Base-by-base conservation (phyloP, 2,888 invertebrate genomes). In the Lasioglossum pauxillum region DNA sequence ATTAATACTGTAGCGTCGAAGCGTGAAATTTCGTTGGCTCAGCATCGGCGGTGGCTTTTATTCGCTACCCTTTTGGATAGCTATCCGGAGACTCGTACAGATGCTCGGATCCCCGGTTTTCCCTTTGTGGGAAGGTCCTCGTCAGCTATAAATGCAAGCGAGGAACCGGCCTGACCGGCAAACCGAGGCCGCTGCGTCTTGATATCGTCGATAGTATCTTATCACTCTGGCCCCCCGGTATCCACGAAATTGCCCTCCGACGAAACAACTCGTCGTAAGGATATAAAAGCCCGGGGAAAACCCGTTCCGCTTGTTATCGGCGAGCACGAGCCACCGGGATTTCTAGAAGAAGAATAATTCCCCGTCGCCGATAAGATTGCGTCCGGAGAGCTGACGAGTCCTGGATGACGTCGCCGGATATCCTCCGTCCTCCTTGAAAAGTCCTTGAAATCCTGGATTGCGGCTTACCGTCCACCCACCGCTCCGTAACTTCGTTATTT, bases 241-340 rank as follows among this genome's bases (percentile, higher is more conserved):
- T 73, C 80, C 80, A 72, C 41, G 77, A 49, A 79, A 88, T 88
- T 86, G 75, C 84, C 72, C 71, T 77, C 64, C 44, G 69, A 69
- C 86, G 86, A 87, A 86, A 87, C 86, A 87, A 87, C 69, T 69
- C 80, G 81, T 83, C 83, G 67, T 78, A 35, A 46, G 78, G 78
- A 75, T 74, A 84, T 78, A 88, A 86, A 80, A 60, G 76, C 71
- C 64, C 49, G 49, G 82, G 78, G 80, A 57, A 23, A 57, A 60
- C 74, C 79, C 46, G 76, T 77, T 75, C 81, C 44, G 19, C 57
- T 71, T 60, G 76, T 78, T 84, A 84, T 82, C 84, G 78, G 57
- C 46, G 67, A 67, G 71, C 49, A 19, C 78, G 69, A 83, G 77
- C 77, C 80, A 72, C 57, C 81, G 67, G 44, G 78, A 78, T 75